Percentiles rank a stretch among this genome's conserved stretches.
These are phyloP conservation scores for Corythaeola cristata DNA, from an alignment of 2,113 vertebrate species.

Conservation along the genomic window DNA sequence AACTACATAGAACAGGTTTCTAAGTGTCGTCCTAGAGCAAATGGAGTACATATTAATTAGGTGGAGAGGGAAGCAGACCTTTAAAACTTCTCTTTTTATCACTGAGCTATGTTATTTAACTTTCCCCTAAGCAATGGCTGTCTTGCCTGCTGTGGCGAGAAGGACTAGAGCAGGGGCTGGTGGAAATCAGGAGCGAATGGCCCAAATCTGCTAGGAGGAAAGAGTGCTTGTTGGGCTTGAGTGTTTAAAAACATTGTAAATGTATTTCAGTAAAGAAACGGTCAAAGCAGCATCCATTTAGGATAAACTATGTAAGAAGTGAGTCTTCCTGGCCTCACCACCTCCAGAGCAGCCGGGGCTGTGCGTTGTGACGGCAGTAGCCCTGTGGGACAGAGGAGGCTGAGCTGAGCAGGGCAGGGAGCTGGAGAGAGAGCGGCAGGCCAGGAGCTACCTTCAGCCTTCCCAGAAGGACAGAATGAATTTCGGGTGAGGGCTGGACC, in stretches of 20 bases:
- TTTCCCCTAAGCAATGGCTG: not conserved
- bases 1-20: not conserved
- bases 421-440: not conserved
- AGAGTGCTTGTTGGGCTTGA: not conserved
- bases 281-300: not conserved
- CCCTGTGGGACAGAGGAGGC: not conserved
- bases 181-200: not conserved
- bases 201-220: not conserved
- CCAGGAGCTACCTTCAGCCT: not conserved
- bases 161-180: not conserved
- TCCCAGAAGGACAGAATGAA: not conserved
- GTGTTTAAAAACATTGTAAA: not conserved
- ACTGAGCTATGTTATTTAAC: not conserved
- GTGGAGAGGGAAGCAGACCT: not conserved
- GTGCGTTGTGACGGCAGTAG: not conserved
- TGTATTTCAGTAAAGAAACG: not conserved
- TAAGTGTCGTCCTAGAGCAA: not conserved
- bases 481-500: not conserved
- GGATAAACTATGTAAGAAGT: not conserved
- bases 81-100: not conserved
- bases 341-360: not conserved
- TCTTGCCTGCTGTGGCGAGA: not conserved
- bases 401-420: not conserved
- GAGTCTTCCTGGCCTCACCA: not conserved
- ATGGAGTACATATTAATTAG: not conserved